These are phyloP conservation scores for Ammodytes marinus DNA, from an alignment of 2,113 vertebrate genomes.

Conservation along the genomic window DNA sequence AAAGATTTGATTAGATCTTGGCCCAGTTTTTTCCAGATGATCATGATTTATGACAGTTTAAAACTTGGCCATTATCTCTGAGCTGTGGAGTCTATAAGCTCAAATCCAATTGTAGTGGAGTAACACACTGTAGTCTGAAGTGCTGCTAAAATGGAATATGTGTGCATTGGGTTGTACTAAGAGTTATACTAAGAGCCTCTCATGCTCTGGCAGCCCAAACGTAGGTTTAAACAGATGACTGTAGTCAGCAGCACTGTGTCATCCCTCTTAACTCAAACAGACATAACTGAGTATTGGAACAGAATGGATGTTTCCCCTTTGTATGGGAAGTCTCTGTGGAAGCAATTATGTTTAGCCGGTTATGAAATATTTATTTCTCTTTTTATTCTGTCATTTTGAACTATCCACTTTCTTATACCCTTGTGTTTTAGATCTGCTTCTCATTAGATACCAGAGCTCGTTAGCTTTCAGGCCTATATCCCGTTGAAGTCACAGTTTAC, in stretches of 20 bases:
- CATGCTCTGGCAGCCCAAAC: conserved; percentile 20
- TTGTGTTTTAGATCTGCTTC: conserved; percentile 9
- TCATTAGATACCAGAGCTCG: conserved; percentile 9
- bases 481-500: conserved; percentile 16
- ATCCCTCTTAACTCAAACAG: conserved; percentile 45
- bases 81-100: conserved; percentile 27
- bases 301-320: conserved; percentile 35
- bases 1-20: conserved; percentile 15
- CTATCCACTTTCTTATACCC: not conserved
- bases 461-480: conserved; percentile 11
- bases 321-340: conserved; percentile 54
- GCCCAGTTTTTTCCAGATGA: conserved; percentile 19
- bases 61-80: conserved; percentile 31
- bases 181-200: conserved; percentile 33
- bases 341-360: conserved; percentile 63
- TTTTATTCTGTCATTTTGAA: conserved; percentile 40
- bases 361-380: conserved; percentile 63
- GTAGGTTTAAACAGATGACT: conserved; percentile 35
- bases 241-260: not conserved
- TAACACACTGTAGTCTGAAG: not conserved
- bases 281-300: conserved; percentile 25
- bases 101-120: not conserved
- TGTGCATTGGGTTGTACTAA: not conserved
- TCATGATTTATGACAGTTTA: conserved; percentile 24
- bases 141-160: conserved; percentile 23